phyloP scores from a whole-genome alignment of 30 jellyfish, hydroid and myxozoan species.

The Rhopilema esculentum region DNA sequence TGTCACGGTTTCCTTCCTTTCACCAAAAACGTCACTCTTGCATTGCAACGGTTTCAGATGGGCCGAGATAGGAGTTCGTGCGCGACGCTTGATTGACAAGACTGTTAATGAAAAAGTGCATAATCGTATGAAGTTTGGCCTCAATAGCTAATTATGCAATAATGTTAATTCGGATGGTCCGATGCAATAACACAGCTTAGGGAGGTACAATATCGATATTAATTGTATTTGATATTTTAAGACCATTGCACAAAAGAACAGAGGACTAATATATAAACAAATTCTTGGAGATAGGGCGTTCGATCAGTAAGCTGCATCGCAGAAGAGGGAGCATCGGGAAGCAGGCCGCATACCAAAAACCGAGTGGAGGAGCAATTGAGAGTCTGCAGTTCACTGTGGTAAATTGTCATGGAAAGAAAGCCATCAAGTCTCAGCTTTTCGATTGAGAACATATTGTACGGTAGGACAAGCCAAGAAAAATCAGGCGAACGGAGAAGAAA shows the following conservation, averaged over 20 bases:
- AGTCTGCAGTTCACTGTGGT: neutral
- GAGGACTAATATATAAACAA: slow-evolving; percentile 49
- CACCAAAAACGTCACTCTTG: slow-evolving; percentile 44
- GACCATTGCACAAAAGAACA: slow-evolving; percentile 14
- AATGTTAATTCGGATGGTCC: slow-evolving; percentile 45
- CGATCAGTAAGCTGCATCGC: slow-evolving; percentile 28
- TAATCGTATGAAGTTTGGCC: slow-evolving; percentile 56
- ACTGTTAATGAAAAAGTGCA: slow-evolving; percentile 34
- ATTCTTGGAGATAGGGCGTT: slow-evolving; percentile 1
- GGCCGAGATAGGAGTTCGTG: slow-evolving; percentile 38
- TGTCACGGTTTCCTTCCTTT: slow-evolving; percentile 58
- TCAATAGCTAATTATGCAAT: slow-evolving; percentile 70
- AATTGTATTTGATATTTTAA: slow-evolving; percentile 36
- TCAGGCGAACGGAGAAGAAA: slow-evolving; percentile 25
- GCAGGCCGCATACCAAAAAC: too few relatives aligned
- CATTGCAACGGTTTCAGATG: slow-evolving; percentile 39
- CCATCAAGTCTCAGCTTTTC: slow-evolving; percentile 53
- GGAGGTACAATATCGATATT: slow-evolving; percentile 62
- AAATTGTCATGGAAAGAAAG: slow-evolving; percentile 20
- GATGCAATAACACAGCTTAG: slow-evolving; percentile 58
- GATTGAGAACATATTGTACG: slow-evolving; percentile 54
- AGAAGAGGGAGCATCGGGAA: slow-evolving; percentile 16
- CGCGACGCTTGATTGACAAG: slow-evolving; percentile 66
- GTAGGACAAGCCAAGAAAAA: slow-evolving; percentile 29
- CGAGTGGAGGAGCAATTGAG: neutral